phyloP scores from a whole-genome alignment of 2,113 vertebrate species.

The Gyps fulvus region DNA sequence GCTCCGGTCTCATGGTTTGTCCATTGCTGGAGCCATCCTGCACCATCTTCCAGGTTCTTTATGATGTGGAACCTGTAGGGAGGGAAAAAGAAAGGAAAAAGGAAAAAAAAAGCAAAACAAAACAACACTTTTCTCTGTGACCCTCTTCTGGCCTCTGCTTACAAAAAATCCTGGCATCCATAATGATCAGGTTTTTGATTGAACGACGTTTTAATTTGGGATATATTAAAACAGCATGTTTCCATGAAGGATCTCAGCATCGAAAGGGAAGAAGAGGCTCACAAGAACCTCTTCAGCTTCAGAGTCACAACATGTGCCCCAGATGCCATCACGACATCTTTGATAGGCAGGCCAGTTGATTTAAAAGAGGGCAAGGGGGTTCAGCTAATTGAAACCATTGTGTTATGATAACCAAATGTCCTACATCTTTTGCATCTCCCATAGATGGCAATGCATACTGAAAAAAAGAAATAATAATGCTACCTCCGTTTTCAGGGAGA shows the following conservation, averaged over 20 bases:
- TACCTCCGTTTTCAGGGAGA: background rate
- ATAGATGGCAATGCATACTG: background rate
- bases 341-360: background rate
- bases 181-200: background rate
- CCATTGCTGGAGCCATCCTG: background rate
- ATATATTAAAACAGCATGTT: constrained; percentile 25
- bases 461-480: background rate
- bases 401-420: constrained; percentile 45
- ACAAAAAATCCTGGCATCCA: background rate
- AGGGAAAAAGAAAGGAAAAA: background rate
- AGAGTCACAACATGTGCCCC: background rate
- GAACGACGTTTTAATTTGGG: background rate
- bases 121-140: background rate
- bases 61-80: background rate
- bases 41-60: background rate
- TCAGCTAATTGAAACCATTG: background rate
- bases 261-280: background rate
- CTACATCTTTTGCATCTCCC: constrained; percentile 5
- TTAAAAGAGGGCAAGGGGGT: background rate
- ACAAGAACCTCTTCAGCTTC: background rate
- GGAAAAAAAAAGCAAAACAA: background rate
- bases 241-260: background rate
- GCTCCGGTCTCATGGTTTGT: background rate
- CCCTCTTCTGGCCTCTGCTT: background rate
- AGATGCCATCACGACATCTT: background rate